Evolutionary conservation across 1,140 invertebrate species (phyloP).

Genomic region (Pectinophora gossypiella): DNA sequence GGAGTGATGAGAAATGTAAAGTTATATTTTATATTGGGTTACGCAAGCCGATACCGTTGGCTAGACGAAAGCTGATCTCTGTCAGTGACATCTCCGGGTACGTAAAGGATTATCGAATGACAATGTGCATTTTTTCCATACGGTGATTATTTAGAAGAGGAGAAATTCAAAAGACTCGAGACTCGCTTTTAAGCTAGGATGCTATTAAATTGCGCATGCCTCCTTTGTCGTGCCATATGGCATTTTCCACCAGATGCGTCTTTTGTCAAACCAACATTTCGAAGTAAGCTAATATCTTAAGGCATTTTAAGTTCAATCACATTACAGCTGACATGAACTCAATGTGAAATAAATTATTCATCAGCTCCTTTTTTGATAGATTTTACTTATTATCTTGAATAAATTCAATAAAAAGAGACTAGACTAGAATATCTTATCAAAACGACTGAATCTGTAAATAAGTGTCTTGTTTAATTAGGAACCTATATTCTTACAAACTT

Average conservation of each 20-base stretch:
- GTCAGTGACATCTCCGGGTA: constrained; percentile 67
- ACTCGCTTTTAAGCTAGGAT: constrained; percentile 63
- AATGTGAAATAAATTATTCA: too few relatives aligned
- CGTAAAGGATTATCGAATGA: constrained; percentile 74
- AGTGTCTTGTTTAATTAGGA: too few relatives aligned
- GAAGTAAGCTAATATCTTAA: constrained; percentile 25
- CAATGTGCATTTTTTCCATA: constrained; percentile 63
- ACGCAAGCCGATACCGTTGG: constrained; percentile 49
- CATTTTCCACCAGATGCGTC: constrained; percentile 65
- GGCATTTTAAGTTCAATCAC: constrained; percentile 1
- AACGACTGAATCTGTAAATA: too few relatives aligned
- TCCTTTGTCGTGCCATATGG: constrained; percentile 67
- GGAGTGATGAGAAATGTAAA: neutral
- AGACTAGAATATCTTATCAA: too few relatives aligned
- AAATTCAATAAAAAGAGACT: too few relatives aligned
- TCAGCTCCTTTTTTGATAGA: too few relatives aligned
- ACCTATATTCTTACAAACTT: too few relatives aligned
- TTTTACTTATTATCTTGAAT: too few relatives aligned
- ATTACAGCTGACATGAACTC: neutral
- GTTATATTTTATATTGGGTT: constrained; percentile 2
- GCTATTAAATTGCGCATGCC: constrained; percentile 72
- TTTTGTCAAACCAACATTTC: constrained; percentile 45
- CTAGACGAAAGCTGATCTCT: constrained; percentile 68
- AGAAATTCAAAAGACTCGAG: constrained; percentile 55
- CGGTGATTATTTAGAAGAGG: constrained; percentile 38